These are phyloP conservation scores for Clarias macrocephalus DNA, from an alignment of 2,113 vertebrate species.

Conservation along the genomic window DNA sequence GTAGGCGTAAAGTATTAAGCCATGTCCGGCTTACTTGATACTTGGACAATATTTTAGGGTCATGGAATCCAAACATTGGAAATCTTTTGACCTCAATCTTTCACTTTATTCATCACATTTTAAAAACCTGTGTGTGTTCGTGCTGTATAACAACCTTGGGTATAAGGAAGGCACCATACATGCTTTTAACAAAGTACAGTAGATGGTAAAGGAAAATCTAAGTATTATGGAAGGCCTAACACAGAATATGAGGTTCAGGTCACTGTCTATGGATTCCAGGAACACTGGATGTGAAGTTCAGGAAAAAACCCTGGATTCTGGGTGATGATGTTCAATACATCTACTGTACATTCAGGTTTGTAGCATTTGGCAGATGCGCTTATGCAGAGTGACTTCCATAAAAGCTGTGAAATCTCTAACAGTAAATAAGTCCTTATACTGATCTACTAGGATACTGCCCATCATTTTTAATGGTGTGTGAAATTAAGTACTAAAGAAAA, in stretches of 20 bases:
- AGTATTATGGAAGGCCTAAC: background rate
- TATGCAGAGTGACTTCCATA: too few species aligned
- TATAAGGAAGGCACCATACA: background rate
- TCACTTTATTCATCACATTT: background rate
- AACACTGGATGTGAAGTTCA: background rate
- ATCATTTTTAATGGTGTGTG: too few species aligned
- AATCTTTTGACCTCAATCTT: background rate
- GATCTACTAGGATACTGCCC: too few species aligned
- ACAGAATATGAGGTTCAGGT: background rate
- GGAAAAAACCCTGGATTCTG: background rate
- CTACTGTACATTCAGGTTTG: too few species aligned
- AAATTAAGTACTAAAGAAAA: too few species aligned
- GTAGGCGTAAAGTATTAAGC: background rate
- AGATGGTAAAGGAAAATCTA: background rate
- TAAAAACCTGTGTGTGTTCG: too few species aligned
- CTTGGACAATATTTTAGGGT: background rate
- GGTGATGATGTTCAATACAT: too few species aligned
- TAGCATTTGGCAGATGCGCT: too few species aligned
- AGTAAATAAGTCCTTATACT: too few species aligned
- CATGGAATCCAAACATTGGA: background rate
- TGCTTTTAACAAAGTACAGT: background rate
- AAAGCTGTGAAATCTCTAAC: too few species aligned
- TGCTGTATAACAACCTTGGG: background rate
- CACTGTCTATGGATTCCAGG: background rate
- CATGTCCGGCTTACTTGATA: background rate